Evolutionary conservation across 2,113 vertebrate species (phyloP).

Genomic region (Chaetodon trifascialis): DNA sequence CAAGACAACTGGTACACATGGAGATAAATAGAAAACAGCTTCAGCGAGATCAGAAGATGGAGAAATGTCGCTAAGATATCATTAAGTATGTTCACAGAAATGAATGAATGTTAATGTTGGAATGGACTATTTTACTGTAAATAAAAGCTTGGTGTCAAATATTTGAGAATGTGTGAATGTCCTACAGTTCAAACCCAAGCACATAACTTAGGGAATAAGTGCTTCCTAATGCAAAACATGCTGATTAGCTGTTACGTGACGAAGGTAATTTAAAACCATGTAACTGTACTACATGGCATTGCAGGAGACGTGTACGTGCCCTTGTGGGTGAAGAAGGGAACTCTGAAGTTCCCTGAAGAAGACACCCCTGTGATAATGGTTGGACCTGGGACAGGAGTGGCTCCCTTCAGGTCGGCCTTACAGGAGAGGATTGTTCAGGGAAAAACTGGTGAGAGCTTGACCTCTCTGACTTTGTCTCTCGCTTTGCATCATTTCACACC

Average conservation of each 20-base stretch:
- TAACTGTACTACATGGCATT: background rate
- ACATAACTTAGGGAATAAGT: background rate
- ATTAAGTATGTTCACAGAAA: background rate
- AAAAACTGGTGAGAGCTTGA: constrained; percentile 76
- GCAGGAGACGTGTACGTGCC: constrained; percentile 87
- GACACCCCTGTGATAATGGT: constrained; percentile 90
- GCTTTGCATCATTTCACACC: background rate
- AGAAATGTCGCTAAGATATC: background rate
- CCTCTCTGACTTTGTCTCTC: background rate
- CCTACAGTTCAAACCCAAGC: too few relatives aligned
- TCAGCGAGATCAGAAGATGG: background rate
- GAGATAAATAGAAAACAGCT: background rate
- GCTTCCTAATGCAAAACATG: background rate
- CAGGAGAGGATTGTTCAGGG: constrained; percentile 89
- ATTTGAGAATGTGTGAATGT: background rate
- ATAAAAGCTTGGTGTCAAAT: too few relatives aligned
- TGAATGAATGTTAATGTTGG: too few relatives aligned
- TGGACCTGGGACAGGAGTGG: constrained; percentile 96
- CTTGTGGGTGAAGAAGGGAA: constrained; percentile 93
- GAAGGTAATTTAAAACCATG: background rate
- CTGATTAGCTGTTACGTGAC: background rate
- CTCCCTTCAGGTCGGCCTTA: constrained; percentile 92
- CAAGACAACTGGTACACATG: too few relatives aligned
- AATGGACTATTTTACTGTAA: too few relatives aligned
- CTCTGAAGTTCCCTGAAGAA: constrained; percentile 87